Base-by-base conservation (phyloP, 2,888 invertebrate species). In the Lycophotia porphyrea region DNA sequence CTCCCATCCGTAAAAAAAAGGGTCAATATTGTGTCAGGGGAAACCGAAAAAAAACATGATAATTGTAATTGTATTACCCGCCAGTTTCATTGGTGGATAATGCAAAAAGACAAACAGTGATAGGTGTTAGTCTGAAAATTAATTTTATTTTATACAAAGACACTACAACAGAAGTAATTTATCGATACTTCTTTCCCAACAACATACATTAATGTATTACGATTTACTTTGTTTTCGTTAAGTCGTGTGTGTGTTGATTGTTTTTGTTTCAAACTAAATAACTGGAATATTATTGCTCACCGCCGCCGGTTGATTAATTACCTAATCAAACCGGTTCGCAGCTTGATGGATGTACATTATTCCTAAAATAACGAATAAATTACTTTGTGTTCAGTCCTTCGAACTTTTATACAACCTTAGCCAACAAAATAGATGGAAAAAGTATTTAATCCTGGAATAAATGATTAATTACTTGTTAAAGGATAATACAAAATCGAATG, bases 241-340 rank as follows among this genome's bases (percentile, higher is more conserved):
- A 79, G 39, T 66, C 80, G 52, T 71, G 63, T 83, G 70, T 71
- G 44, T 61, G 63, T 83, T 58, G 36, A 73, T 70, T 84, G 80
- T 74, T 84, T 84, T 80, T 84, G 80, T 84, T 81, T 64, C n/a
- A 49, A 82, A 80, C 80, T 71, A 84, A 82, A 84, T 80, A 82
- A 80, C 84, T 80, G 63, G 47, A 84, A 82, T 73, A 72, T 68
- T 72, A 74, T 84, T 83, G 84, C 74, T 74, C 68, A 69, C 39
- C 67, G 27, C 39, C 67, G 27, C 61, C 39, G 68, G 49, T 69
- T 82, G 84, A 82, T 82, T 71, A 84, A 82, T 84, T 72, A 39
- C 71, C 71, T 75, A 80, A 84, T 84, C 69, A 70, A 72, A 80
- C 65, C 47, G 74, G 55, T 49, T 27, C 64, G 49, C 61, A 72